Base-by-base conservation (phyloP, 2,113 vertebrate genomes). In the Labeo catla region DNA sequence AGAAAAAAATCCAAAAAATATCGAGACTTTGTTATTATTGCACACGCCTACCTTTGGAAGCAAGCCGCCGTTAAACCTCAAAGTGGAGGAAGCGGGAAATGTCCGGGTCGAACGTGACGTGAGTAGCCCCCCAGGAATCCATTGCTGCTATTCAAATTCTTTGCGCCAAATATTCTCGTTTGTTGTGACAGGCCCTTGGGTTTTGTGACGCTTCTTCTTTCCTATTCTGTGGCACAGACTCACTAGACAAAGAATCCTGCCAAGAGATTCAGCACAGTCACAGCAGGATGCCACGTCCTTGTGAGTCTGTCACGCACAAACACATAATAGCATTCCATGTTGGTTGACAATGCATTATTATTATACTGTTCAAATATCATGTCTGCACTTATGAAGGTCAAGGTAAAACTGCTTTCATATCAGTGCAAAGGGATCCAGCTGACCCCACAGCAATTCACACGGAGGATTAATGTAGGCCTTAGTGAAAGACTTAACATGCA, bases 381-480 rank as follows among this genome's bases (percentile, higher is more conserved):
- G 49, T 39, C 10, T 77, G 15, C 36, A 10, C 28, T 12, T 59
- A 6, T 21, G 6, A 78, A 59, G 76, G 52, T 50, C 76, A 77
- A 28, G 52, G 34, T 12, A 59, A 70, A 19, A 39, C 15, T 19
- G 7, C 8, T 70, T 6, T 70, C 34, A 39, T 21, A 39, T 68
- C 34, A 13, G 54, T 1, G 9, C 77, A n/a, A 39, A 43, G 19
- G 16, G 76, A 57, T 61, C 28, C 19, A 61, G 11, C 36, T 79
- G 77, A 79, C 76, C 76, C 54, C 54, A 78, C 52, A 78, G 52
- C 34, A 12, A 78, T 78, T 59, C 34, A 78, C 76, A 79, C 34
- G 3, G 11, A 39, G 76, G 16, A 79, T 79, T 59, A 59, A 57
- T 39, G 15, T 11, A 43, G 19, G 34, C 34, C 34, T 28, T 59